These are phyloP conservation scores for Ethmia dodecea DNA, from an alignment of 2,888 invertebrate genomes.

Conservation along the genomic window DNA sequence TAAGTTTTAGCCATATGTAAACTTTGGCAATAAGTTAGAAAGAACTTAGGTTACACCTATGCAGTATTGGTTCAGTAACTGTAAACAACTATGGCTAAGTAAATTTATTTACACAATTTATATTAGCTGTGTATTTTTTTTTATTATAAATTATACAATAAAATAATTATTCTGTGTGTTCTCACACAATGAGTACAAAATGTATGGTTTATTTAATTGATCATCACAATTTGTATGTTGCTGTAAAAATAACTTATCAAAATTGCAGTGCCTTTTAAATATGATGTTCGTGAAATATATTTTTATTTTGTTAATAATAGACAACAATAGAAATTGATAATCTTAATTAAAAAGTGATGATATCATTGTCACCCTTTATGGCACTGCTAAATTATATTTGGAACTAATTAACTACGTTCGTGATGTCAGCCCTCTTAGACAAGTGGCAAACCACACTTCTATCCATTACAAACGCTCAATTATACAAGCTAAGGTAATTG, in stretches of 20 bases:
- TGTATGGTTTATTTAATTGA: conserved; percentile 6
- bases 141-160: conserved; percentile 27
- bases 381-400: too few species aligned
- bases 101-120: conserved; percentile 65
- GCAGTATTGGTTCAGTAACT: conserved; percentile 69
- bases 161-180: background rate
- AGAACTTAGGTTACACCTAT: conserved; percentile 52
- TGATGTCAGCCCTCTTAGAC: too few species aligned
- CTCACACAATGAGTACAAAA: too few species aligned
- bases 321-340: too few species aligned
- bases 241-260: conserved; percentile 30
- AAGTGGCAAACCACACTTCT: too few species aligned
- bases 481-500: too few species aligned
- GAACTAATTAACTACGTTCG: too few species aligned
- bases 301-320: too few species aligned
- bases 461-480: too few species aligned
- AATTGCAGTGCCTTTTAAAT: conserved; percentile 66
- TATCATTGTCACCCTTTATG: too few species aligned
- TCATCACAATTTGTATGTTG: conserved; percentile 30
- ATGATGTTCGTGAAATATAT: too few species aligned
- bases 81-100: conserved; percentile 55
- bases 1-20: conserved; percentile 36
- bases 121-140: conserved; percentile 56
- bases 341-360: too few species aligned
- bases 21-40: conserved; percentile 66